Base-by-base conservation (phyloP, 2,113 vertebrate genomes). In the Bombycilla garrulus region DNA sequence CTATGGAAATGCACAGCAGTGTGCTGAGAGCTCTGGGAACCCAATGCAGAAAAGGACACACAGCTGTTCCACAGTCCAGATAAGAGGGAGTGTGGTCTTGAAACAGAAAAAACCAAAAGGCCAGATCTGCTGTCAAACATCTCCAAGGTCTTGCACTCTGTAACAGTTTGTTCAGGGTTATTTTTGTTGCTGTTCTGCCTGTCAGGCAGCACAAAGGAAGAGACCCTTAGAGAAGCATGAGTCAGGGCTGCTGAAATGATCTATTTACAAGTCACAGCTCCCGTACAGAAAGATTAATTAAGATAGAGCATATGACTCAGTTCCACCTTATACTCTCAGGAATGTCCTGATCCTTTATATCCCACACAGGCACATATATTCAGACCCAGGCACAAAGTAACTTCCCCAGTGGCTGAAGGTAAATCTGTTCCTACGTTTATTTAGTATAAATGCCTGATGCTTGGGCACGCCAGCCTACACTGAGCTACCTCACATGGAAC, bases 231-330 rank as follows among this genome's bases (percentile, higher is more conserved):
- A 94, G 88, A 90, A 92, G 60, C 4, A 1, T 92, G 91, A 95
- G 81, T 95, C 93, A 93, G 44, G 82, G 36, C 79, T 78, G 72
- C 82, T 60, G 72, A 83, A 92, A 79, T 28, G 24, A 90, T 95
- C 72, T 88, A 78, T 80, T 95, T 83, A 78, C 94, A 90, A 82
- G 79, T 56, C 90, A 67, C 45, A 88, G 81, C 42, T 89, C 88
- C 42, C 1, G 0, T 56, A 81, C 0, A 87, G 93, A 78, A 66
- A 86, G 73, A 95, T 73, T 81, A 91, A 93, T 95, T 97, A 95
- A 84, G 88, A 88, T 81, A 95, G 28, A 78, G 53, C 2, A 31
- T 26, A 83, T 88, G 93, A 94, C 80, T 94, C 86, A 90, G 86
- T 86, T 90, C 85, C 40, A 92, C 67, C 72, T 92, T 90, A 92